Evolutionary conservation across 2,113 vertebrate genomes (phyloP).

Genomic region (Trogon surrucura): DNA sequence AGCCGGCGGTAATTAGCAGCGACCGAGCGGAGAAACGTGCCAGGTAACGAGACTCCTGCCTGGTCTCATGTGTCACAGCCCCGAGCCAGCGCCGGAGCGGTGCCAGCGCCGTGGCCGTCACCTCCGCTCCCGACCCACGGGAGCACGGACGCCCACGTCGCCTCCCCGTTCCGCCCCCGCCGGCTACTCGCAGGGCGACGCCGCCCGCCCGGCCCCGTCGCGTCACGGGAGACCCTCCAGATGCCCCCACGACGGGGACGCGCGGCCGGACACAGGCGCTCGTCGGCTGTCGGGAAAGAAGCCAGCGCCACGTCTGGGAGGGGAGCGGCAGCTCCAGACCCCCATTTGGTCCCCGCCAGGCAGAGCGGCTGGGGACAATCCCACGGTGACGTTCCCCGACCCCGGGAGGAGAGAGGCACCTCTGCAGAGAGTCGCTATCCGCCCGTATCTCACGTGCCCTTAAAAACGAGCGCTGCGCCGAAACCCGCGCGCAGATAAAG

Average conservation of each 20-base stretch:
- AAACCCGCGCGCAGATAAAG: not conserved
- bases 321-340: not conserved
- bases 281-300: not conserved
- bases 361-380: not conserved
- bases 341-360: rapidly evolving
- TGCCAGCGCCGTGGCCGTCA: constrained; percentile 1
- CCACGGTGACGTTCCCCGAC: not conserved
- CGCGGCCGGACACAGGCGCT: not conserved
- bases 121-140: not conserved
- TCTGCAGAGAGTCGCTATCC: not conserved
- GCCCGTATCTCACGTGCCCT: not conserved
- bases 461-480: not conserved
- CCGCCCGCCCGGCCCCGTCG: not conserved
- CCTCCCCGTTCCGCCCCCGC: not conserved
- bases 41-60: constrained; percentile 32
- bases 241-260: not conserved
- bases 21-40: not conserved
- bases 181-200: not conserved
- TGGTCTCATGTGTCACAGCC: constrained; percentile 20
- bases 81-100: constrained; percentile 10
- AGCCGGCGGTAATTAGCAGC: constrained; percentile 30
- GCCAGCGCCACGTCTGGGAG: not conserved
- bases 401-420: not conserved
- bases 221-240: not conserved
- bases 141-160: not conserved